phyloP scores from a whole-genome alignment of 2,113 vertebrate species.

The Plectropomus leopardus region DNA sequence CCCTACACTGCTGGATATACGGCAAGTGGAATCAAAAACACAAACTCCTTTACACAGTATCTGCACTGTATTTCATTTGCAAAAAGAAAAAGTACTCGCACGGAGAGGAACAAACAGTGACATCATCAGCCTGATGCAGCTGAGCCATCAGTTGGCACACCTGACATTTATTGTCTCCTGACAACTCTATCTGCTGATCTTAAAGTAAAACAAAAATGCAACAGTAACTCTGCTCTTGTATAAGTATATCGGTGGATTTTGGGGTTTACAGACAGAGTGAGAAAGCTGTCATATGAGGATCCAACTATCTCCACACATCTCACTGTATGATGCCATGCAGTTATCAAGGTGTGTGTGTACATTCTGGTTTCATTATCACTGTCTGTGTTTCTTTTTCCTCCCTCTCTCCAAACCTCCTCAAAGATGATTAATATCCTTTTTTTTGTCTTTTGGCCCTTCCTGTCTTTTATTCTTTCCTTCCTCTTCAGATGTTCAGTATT shows the following conservation, averaged over 20 bases:
- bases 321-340: background rate
- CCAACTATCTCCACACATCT: background rate
- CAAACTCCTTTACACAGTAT: background rate
- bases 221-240: background rate
- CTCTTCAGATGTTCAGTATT: conserved; percentile 3
- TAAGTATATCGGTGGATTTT: background rate
- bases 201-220: background rate
- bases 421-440: conserved; percentile 39
- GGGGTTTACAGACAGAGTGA: background rate
- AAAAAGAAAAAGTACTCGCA: background rate
- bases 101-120: background rate
- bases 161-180: background rate
- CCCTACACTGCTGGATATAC: background rate
- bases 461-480: conserved; percentile 30
- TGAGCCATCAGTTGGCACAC: conserved; percentile 1
- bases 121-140: background rate
- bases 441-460: conserved; percentile 6
- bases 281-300: background rate
- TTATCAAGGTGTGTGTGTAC: background rate
- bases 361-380: background rate
- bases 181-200: background rate
- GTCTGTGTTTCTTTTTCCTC: background rate
- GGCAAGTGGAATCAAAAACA: background rate
- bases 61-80: background rate
- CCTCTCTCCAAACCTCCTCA: background rate